phyloP scores from a whole-genome alignment of 2,113 vertebrate genomes.

The western clawed frog (Xenopus tropicalis) region DNA sequence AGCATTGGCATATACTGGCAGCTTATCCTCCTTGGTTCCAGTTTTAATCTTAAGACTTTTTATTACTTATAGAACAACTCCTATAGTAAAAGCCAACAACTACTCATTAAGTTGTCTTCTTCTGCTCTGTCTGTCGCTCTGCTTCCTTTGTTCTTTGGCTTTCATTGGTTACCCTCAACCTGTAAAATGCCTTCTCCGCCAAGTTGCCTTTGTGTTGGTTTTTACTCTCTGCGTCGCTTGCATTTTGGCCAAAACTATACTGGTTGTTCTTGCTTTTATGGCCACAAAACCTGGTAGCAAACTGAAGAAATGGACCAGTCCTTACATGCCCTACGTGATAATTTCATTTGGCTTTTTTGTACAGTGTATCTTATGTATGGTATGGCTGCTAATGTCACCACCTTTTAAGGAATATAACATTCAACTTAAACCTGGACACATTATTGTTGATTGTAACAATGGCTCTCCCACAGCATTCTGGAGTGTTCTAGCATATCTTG shows the following conservation, averaged over 20 bases:
- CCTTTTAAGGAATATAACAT: slow-evolving; percentile 33
- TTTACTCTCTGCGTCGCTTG: slow-evolving; percentile 21
- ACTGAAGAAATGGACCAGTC: slow-evolving; percentile 20
- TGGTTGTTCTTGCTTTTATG: slow-evolving; percentile 27
- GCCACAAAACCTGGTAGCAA: slow-evolving; percentile 27
- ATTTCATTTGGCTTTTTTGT: background rate
- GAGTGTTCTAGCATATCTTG: slow-evolving; percentile 32
- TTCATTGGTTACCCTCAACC: slow-evolving; percentile 25
- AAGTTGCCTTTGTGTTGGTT: slow-evolving; percentile 13
- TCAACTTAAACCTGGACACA: background rate
- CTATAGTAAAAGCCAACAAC: slow-evolving; percentile 38
- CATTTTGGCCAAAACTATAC: slow-evolving; percentile 27
- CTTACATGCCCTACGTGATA: slow-evolving; percentile 33
- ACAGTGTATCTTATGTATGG: slow-evolving; percentile 34
- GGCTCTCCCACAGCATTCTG: slow-evolving; percentile 33
- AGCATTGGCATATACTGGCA: background rate
- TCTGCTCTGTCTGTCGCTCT: slow-evolving; percentile 24
- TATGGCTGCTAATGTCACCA: slow-evolving; percentile 30
- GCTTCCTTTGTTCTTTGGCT: slow-evolving; percentile 31
- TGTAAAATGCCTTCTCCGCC: slow-evolving; percentile 17
- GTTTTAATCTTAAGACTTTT: slow-evolving; percentile 2
- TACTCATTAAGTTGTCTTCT: slow-evolving; percentile 31
- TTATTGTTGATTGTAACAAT: slow-evolving; percentile 42
- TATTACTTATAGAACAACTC: slow-evolving; percentile 3
- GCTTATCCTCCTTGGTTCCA: slow-evolving; percentile 8